Conservation (phyloP, 1,140 invertebrate genomes). For the Medauroidea extradentata region DNA sequence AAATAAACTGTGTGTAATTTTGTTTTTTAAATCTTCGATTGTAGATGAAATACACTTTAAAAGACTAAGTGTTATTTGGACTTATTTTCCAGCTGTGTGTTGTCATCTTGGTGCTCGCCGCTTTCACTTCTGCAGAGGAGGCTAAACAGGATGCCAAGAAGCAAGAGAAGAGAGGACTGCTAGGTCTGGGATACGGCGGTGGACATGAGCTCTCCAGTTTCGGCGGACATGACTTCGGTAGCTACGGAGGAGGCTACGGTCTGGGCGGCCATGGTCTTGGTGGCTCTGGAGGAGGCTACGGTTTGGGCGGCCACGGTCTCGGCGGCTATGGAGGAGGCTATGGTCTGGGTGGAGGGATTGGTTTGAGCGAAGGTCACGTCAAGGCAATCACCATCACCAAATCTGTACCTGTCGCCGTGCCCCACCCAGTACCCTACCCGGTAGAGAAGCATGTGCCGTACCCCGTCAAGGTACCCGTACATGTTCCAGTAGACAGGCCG, state of each 20-base stretch:
- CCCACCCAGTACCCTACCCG: neutral
- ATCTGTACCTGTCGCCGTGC: slow-evolving; percentile 34
- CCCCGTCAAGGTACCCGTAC: slow-evolving; percentile 29
- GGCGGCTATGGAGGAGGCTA: neutral
- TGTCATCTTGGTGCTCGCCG: too few species aligned
- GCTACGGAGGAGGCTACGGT: neutral
- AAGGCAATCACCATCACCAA: slow-evolving; percentile 47
- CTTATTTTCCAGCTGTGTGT: too few species aligned
- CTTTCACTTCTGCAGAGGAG: too few species aligned
- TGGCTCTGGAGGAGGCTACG: neutral
- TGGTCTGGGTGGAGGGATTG: slow-evolving; percentile 17
- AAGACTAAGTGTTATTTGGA: too few species aligned
- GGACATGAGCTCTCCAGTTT: neutral
- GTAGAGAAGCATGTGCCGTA: slow-evolving; percentile 1
- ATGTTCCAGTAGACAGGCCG: slow-evolving; percentile 14
- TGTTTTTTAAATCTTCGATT: too few species aligned
- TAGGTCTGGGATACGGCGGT: slow-evolving; percentile 7
- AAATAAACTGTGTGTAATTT: too few species aligned
- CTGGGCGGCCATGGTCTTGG: neutral
- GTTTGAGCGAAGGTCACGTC: slow-evolving; percentile 38
- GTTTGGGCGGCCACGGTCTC: neutral
- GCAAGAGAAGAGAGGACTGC: slow-evolving; percentile 4
- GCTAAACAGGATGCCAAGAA: neutral
- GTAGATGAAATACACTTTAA: too few species aligned
- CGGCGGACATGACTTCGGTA: neutral